Percentiles rank a stretch among this genome's conserved stretches.
phyloP scores from a whole-genome alignment of 1,140 invertebrate genomes.

The Coenobita brevimanus region DNA sequence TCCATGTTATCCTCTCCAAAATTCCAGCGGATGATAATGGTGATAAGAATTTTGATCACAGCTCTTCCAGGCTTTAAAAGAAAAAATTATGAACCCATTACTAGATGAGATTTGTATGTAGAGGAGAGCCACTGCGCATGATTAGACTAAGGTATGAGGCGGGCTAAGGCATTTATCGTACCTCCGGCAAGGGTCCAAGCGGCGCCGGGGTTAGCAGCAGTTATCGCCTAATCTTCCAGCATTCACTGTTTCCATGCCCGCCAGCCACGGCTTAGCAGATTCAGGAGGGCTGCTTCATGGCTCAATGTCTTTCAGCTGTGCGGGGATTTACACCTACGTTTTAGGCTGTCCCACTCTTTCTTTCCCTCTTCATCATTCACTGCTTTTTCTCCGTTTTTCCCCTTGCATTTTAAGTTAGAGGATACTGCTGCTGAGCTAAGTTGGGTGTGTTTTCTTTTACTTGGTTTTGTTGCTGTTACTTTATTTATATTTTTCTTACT shows the following conservation, averaged over 20 bases:
- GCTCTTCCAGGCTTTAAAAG: too few species aligned
- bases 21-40: too few species aligned
- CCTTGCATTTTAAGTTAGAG: too few species aligned
- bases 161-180: slow-evolving; percentile 12
- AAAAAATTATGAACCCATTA: too few species aligned
- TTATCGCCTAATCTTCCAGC: slow-evolving; percentile 65
- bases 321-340: not conserved
- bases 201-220: slow-evolving; percentile 58
- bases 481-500: too few species aligned
- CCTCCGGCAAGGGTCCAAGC: slow-evolving; percentile 28
- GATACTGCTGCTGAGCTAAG: too few species aligned
- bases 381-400: too few species aligned
- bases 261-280: not conserved
- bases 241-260: slow-evolving; percentile 55
- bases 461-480: too few species aligned
- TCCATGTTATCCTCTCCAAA: too few species aligned
- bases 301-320: slow-evolving; percentile 5
- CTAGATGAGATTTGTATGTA: too few species aligned
- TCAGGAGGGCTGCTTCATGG: not conserved
- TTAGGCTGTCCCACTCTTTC: not conserved
- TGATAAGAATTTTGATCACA: too few species aligned
- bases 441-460: too few species aligned
- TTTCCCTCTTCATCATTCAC: not conserved
- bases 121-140: not conserved
- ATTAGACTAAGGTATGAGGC: not conserved